Evolutionary conservation across 2,797 vertebrate species (phyloP).

Genomic region (Brachymystax lenok): DNA sequence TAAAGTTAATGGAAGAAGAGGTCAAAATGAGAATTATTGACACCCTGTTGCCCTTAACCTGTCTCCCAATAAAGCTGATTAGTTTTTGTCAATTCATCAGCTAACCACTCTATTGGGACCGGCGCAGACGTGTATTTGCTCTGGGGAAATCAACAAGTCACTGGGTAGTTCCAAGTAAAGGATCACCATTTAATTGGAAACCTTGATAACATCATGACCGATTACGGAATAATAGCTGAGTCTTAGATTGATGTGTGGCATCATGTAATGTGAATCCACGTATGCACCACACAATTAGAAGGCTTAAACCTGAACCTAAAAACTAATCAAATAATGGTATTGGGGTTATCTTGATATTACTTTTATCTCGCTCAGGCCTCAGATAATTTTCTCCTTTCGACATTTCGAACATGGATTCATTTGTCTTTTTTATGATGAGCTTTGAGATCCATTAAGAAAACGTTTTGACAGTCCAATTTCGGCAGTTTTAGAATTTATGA

Average conservation of each 20-base stretch:
- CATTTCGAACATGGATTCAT: background rate
- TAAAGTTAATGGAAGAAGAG: slow-evolving; percentile 92
- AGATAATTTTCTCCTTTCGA: background rate
- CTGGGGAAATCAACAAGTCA: slow-evolving; percentile 97
- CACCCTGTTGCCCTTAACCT: slow-evolving; percentile 94
- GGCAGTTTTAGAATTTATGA: background rate
- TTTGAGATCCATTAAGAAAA: background rate
- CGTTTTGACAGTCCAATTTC: slow-evolving; percentile 5
- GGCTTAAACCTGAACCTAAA: background rate
- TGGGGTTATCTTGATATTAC: background rate
- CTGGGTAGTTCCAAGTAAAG: slow-evolving; percentile 78
- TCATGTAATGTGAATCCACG: slow-evolving; percentile 1
- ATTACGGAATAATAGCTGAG: slow-evolving; percentile 74
- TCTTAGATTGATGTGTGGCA: slow-evolving; percentile 1
- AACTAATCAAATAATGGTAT: slow-evolving; percentile 1
- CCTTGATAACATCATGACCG: slow-evolving; percentile 72
- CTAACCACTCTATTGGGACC: slow-evolving; percentile 78
- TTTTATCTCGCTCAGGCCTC: slow-evolving; percentile 2
- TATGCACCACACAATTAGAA: slow-evolving; percentile 3
- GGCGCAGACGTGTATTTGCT: slow-evolving; percentile 89
- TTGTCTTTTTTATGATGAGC: background rate
- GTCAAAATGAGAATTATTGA: slow-evolving; percentile 93
- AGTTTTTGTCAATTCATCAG: slow-evolving; percentile 98
- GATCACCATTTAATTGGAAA: slow-evolving; percentile 74
- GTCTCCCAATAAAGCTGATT: slow-evolving; percentile 99